phyloP scores from a whole-genome alignment of 2,797 vertebrate species.

The Megaceryle alcyon region DNA sequence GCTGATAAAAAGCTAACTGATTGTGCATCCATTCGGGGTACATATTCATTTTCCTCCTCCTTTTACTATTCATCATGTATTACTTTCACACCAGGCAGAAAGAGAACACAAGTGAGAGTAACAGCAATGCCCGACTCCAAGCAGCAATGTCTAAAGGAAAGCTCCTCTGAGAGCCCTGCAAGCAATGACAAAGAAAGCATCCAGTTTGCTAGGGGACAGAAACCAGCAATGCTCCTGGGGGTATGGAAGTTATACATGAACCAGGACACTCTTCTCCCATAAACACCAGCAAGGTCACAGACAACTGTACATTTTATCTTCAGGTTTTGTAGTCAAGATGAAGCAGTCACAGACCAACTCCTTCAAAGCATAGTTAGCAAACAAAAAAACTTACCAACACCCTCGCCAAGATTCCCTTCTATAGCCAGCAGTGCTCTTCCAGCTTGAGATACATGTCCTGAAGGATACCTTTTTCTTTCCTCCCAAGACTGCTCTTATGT shows the following conservation, averaged over 20 bases:
- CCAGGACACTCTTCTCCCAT: neutral
- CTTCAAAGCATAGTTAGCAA: neutral
- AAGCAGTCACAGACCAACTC: neutral
- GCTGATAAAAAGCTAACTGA: no score
- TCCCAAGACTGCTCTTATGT: neutral
- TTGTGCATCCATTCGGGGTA: no score
- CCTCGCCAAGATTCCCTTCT: neutral
- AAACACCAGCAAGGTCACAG: neutral
- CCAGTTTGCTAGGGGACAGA: neutral
- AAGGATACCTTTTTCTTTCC: neutral
- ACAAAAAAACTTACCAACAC: neutral
- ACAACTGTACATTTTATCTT: neutral
- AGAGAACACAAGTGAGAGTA: neutral
- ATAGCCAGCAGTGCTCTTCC: neutral
- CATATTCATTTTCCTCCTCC: no score
- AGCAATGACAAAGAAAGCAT: neutral
- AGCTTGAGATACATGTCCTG: neutral
- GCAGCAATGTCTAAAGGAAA: neutral
- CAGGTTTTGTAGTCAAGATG: neutral
- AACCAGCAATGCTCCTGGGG: neutral
- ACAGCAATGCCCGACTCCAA: fast-evolving
- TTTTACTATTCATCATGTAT: neutral
- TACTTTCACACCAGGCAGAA: neutral
- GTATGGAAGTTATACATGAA: neutral
- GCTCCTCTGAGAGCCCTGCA: neutral